A percentile compares a stretch with the other conserved stretches of the same genome.
Conservation (phyloP, 2,113 vertebrate genomes). For the Oreotrochilus melanogaster region DNA sequence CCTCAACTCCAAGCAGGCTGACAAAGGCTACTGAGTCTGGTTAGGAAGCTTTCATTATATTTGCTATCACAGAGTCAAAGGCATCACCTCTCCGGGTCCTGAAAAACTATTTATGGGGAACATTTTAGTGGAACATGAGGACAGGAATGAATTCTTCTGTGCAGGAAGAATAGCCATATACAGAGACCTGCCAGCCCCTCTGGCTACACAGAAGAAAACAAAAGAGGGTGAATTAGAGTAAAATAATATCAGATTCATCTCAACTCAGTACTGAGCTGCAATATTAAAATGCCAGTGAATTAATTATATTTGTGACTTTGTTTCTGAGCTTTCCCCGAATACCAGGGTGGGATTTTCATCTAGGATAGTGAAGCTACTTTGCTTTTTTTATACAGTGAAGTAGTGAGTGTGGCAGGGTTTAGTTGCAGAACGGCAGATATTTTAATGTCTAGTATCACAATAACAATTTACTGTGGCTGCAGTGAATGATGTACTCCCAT, state of each 20-base stretch:
- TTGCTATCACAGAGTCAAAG: background rate
- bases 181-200: background rate
- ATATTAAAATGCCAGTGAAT: background rate
- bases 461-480: background rate
- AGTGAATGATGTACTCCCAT: background rate
- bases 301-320: background rate
- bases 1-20: background rate
- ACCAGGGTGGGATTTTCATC: background rate
- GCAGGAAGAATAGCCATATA: background rate
- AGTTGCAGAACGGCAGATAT: background rate
- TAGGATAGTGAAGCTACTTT: background rate
- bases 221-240: background rate
- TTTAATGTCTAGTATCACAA: background rate
- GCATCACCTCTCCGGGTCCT: background rate
- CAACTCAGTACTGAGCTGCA: background rate
- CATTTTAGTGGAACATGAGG: background rate
- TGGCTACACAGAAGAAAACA: background rate
- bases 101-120: background rate
- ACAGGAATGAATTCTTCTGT: background rate
- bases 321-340: background rate
- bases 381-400: background rate
- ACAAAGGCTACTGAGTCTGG: background rate
- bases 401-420: background rate
- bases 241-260: background rate
- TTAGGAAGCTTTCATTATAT: background rate